phyloP scores from a whole-genome alignment of 2,888 invertebrate species.

The Lathronympha strigana region DNA sequence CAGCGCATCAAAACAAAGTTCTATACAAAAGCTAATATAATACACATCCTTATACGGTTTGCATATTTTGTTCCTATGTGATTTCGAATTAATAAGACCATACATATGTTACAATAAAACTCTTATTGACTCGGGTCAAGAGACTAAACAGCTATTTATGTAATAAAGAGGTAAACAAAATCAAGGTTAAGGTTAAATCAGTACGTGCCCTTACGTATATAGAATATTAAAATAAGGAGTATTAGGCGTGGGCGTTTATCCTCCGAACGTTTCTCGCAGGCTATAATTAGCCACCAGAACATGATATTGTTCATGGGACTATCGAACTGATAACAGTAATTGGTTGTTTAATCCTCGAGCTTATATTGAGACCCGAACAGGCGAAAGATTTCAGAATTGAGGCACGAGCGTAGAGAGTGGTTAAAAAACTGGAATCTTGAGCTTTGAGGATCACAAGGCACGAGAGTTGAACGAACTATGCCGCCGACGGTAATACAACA shows the following conservation, averaged over 20 bases:
- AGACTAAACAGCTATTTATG: neutral
- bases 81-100: neutral
- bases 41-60: no score
- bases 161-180: conserved; percentile 8
- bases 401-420: no score
- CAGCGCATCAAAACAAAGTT: conserved; percentile 2
- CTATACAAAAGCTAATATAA: no score
- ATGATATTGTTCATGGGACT: conserved; percentile 16
- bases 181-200: conserved; percentile 18
- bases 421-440: no score
- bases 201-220: conserved; percentile 9
- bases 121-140: neutral
- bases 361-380: no score
- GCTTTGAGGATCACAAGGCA: no score
- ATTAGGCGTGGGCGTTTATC: conserved; percentile 16
- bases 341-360: conserved; percentile 5
- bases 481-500: no score
- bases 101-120: neutral
- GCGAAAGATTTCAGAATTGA: no score
- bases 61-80: neutral
- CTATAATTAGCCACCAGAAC: conserved; percentile 29
- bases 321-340: conserved; percentile 25
- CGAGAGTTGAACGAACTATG: no score
- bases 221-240: conserved; percentile 28
- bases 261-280: conserved; percentile 14